phyloP scores from a whole-genome alignment of 92 coral and sea anemone species.

The Siderastrea radians region DNA sequence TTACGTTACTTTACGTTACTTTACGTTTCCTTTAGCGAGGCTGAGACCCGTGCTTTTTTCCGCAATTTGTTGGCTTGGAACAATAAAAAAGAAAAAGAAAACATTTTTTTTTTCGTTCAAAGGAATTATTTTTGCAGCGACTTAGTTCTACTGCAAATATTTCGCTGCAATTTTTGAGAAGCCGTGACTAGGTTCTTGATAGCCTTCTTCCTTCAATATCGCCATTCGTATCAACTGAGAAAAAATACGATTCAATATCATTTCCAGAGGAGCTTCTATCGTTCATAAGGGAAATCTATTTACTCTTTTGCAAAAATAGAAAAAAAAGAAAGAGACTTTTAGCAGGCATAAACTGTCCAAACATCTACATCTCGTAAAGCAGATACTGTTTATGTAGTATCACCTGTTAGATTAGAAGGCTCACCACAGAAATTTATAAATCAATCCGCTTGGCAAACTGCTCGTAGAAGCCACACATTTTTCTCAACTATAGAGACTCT shows the following conservation, averaged over 20 bases:
- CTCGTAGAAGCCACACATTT: neutral
- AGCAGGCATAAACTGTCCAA: neutral
- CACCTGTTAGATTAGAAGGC: neutral
- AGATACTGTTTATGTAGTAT: too few species aligned
- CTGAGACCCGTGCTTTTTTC: neutral
- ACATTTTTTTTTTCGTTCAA: neutral
- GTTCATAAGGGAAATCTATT: neutral
- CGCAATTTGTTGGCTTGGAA: neutral
- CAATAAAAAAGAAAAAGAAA: neutral
- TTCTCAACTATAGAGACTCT: neutral
- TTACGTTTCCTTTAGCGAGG: neutral
- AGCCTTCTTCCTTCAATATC: neutral
- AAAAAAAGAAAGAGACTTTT: too few species aligned
- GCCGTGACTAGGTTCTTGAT: neutral
- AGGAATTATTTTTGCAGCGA: neutral
- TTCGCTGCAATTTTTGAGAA: neutral
- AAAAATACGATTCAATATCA: neutral
- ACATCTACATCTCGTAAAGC: neutral
- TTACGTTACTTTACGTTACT: slow-evolving; percentile 10
- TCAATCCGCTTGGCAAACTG: neutral
- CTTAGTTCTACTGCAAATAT: too few species aligned
- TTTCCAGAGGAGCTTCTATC: slow-evolving; percentile 7
- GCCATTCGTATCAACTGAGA: neutral
- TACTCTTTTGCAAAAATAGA: neutral
- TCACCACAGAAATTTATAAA: neutral